phyloP scores from a whole-genome alignment of 2,888 invertebrate species.

The Archaeoteleia sp. region DNA sequence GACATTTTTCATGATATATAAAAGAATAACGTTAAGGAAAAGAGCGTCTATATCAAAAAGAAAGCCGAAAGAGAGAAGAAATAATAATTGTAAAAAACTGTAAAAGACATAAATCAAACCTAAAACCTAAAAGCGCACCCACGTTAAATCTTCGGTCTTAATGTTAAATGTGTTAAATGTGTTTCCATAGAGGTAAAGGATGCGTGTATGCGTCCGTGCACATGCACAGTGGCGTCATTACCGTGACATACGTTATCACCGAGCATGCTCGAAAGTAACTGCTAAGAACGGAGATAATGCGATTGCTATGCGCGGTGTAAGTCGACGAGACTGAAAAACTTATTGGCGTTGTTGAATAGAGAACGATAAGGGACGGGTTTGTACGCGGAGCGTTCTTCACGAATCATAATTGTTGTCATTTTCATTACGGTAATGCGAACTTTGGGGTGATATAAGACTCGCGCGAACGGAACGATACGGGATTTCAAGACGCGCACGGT shows the following conservation, averaged over 20 bases:
- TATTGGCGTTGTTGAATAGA: constrained; percentile 37
- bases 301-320: constrained; percentile 32
- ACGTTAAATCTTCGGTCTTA: background rate
- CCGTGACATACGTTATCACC: constrained; percentile 47
- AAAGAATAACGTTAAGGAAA: no score
- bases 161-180: constrained; percentile 1
- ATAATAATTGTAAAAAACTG: no score
- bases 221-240: constrained; percentile 37
- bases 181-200: constrained; percentile 30
- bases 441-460: background rate
- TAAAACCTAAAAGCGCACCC: no score
- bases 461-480: background rate
- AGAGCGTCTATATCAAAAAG: no score
- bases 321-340: constrained; percentile 7
- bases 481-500: background rate
- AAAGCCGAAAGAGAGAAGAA: no score
- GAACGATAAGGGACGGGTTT: constrained; percentile 25
- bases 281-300: constrained; percentile 40
- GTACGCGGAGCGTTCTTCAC: constrained; percentile 5
- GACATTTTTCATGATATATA: no score
- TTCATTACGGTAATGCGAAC: background rate
- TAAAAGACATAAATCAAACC: no score
- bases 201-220: constrained; percentile 25
- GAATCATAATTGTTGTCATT: constrained; percentile 8
- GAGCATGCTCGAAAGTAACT: constrained; percentile 46